Conservation (phyloP, 2,797 vertebrate species). For the Hylomyscus alleni region DNA sequence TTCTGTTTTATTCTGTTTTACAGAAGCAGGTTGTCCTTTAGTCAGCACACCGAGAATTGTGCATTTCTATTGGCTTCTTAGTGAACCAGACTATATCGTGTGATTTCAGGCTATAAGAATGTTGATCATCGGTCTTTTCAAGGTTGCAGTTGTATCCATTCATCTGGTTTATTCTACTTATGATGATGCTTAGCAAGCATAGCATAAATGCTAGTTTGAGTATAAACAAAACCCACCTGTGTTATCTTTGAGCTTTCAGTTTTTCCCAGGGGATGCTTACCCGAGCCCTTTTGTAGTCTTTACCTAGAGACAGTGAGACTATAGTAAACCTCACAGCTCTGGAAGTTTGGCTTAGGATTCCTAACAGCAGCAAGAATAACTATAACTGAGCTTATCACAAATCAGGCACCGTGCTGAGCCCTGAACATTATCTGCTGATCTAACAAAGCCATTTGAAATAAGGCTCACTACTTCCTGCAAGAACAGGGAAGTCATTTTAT, state of each 20-base stretch:
- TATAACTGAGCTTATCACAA: conserved; percentile 20
- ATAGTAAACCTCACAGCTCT: conserved; percentile 1
- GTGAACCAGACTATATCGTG: conserved; percentile 46
- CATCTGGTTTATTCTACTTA: conserved; percentile 3
- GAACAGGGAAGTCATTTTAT: conserved; percentile 47
- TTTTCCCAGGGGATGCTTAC: neutral
- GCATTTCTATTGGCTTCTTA: conserved; percentile 34
- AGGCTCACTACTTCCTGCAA: neutral
- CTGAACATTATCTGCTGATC: conserved; percentile 22
- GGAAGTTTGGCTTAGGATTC: conserved; percentile 53
- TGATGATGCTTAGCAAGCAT: neutral
- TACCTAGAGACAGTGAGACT: conserved; percentile 24
- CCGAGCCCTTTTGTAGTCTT: neutral
- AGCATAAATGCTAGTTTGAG: conserved; percentile 9
- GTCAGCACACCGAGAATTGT: neutral
- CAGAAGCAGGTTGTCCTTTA: neutral
- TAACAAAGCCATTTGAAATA: conserved; percentile 40
- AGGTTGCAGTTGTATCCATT: conserved; percentile 13
- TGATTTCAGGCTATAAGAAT: conserved; percentile 60
- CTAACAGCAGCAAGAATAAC: neutral
- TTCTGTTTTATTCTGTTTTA: neutral
- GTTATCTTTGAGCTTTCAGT: neutral
- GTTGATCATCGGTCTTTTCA: conserved; percentile 36
- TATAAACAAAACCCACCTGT: conserved; percentile 32
- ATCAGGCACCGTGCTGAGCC: neutral